Percentiles rank a stretch among this genome's conserved stretches.
phyloP scores from a whole-genome alignment of 1,140 invertebrate species.

The Pseudachorutes palmiensis region DNA sequence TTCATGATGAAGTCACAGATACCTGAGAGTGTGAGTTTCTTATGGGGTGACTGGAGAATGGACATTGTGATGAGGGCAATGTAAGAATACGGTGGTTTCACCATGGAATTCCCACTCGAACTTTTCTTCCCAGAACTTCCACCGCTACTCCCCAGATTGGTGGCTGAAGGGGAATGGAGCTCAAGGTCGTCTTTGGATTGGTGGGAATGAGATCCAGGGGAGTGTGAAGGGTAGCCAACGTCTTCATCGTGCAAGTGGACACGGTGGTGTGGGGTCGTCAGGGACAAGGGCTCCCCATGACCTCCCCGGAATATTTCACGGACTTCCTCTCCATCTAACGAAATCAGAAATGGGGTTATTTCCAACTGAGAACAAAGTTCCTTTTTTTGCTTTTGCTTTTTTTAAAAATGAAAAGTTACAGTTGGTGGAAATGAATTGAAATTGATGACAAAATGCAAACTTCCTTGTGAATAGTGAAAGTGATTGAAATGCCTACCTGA shows the following conservation, averaged over 20 bases:
- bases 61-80: slow-evolving; percentile 97
- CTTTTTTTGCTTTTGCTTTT: no score
- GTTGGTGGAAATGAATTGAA: no score
- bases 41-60: slow-evolving; percentile 92
- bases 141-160: background rate
- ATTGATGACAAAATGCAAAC: background rate
- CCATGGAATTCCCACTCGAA: slow-evolving; percentile 45
- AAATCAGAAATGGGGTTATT: slow-evolving; percentile 2
- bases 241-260: no score
- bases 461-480: background rate
- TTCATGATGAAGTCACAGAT: slow-evolving; percentile 99
- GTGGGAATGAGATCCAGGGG: background rate
- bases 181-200: slow-evolving; percentile 16
- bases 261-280: no score
- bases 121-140: slow-evolving; percentile 34
- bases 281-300: no score
- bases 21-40: slow-evolving; percentile 89
- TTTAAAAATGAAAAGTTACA: no score
- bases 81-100: slow-evolving; percentile 96
- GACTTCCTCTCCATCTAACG: background rate
- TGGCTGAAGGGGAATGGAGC: background rate
- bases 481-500: slow-evolving; percentile 15
- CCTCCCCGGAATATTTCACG: slow-evolving; percentile 17
- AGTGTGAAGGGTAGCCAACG: no score
- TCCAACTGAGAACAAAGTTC: no score